Base-by-base conservation (phyloP, 2,888 invertebrate species). In the Sarcophaga subvicina region DNA sequence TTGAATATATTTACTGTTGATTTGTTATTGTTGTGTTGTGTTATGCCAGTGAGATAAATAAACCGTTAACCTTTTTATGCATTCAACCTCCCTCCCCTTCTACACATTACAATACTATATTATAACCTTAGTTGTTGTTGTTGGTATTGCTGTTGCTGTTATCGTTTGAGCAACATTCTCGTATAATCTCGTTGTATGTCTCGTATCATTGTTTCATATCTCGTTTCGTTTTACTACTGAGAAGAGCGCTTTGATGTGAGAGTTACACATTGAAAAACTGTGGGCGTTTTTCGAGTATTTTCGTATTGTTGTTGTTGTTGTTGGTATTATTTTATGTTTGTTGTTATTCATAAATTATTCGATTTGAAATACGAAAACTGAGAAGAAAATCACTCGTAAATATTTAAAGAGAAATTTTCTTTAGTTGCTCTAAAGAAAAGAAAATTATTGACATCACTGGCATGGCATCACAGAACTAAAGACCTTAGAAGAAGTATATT, bases 61-160 rank as follows among this genome's bases (percentile, higher is more conserved):
- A 83, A 87, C 87, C 87, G 87, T 87, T 87, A 87, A 87, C 84
- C 87, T 87, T 79, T 87, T 84, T 87, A 83, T 63, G 22, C 22
- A 25, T 25, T 64, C 69, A 72, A 49, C 63, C 70, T 63, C 71
- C 60, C 20, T 14, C 71, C 45, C 60, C 70, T 54, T 59, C 66
- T 78, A 72, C 67, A 37, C 25, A 66, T 25, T 84, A 80, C 66
- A 37, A 10, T 37, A 37, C 2, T 10, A 37, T 37, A 37, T 8
- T 10, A 37, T 37, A 37, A 10, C 76, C 76, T 64, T 73, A 67
- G 66, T 59, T 27, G 1, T 22, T 17, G 22, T 37, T 49, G 49
- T 49, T 49, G 49, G 14, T 49, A 14, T 49, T 14, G 14, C 4
- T 49, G 1, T 47, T 8, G 14, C 20, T 67, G 22, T 63, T 47